phyloP scores from a whole-genome alignment of 2,888 invertebrate genomes.

The Drosophila peninsularis region DNA sequence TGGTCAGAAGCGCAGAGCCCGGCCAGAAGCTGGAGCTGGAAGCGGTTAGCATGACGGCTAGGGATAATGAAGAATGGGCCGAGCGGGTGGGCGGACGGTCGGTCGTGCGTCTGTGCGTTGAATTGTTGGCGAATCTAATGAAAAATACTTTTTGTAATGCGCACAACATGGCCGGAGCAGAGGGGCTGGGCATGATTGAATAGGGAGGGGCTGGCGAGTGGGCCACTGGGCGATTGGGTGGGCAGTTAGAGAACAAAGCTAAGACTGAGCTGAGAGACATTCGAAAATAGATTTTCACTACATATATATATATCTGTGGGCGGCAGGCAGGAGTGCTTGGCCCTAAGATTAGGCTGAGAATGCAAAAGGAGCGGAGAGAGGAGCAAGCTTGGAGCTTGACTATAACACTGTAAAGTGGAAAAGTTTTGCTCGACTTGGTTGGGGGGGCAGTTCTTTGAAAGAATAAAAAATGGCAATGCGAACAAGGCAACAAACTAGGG shows the following conservation, averaged over 20 bases:
- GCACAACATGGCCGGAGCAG: constrained; percentile 34
- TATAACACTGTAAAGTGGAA: constrained; percentile 69
- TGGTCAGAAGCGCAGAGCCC: constrained; percentile 43
- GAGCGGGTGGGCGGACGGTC: not conserved
- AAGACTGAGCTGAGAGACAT: constrained; percentile 63
- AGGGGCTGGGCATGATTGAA: not conserved
- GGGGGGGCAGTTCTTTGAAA: constrained; percentile 18
- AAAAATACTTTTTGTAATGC: constrained; percentile 71
- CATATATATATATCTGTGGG: constrained; percentile 22
- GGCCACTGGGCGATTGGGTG: not conserved
- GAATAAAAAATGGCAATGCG: constrained; percentile 17
- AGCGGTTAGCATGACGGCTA: not conserved
- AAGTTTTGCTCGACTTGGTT: constrained; percentile 54
- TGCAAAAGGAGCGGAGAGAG: not conserved
- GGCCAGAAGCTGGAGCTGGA: constrained; percentile 17
- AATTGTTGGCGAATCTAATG: constrained; percentile 76
- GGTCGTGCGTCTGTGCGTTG: constrained; percentile 37
- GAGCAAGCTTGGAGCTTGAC: constrained; percentile 20
- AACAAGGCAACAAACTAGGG: constrained; percentile 30
- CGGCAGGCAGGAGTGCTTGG: constrained; percentile 20
- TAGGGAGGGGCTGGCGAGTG: not conserved
- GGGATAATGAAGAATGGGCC: constrained; percentile 15
- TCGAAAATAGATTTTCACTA: constrained; percentile 76
- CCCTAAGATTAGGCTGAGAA: constrained; percentile 13
- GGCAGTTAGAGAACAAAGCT: constrained; percentile 5